Evolutionary conservation across 2,113 vertebrate species (phyloP).

Genomic region (Channa maculata): DNA sequence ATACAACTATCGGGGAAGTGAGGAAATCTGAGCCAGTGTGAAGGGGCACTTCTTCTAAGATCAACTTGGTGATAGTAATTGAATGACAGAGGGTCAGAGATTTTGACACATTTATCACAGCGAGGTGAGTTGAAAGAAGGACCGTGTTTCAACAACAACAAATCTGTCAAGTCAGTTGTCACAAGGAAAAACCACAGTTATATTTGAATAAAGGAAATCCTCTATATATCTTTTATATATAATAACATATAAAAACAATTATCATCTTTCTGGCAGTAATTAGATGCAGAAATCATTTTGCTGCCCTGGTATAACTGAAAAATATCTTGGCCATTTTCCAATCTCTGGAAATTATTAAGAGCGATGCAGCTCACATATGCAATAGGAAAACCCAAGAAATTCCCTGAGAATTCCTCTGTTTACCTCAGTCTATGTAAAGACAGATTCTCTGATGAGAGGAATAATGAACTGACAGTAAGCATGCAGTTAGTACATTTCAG

Average conservation of each 20-base stretch:
- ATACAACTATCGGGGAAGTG: constrained; percentile 19
- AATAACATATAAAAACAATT: too few species aligned
- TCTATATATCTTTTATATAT: too few species aligned
- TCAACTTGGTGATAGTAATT: constrained; percentile 47
- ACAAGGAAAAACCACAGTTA: not conserved
- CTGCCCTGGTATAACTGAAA: not conserved
- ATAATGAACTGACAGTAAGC: constrained; percentile 74
- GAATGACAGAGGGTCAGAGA: constrained; percentile 23
- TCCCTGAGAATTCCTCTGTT: too few species aligned
- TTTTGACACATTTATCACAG: not conserved
- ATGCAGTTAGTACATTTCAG: constrained; percentile 64
- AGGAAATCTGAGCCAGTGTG: constrained; percentile 38
- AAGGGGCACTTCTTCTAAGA: constrained; percentile 34
- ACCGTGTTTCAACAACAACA: constrained; percentile 15
- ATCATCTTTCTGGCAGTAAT: not conserved
- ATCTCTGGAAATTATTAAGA: not conserved
- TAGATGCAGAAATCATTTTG: not conserved
- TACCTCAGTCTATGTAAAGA: constrained; percentile 10
- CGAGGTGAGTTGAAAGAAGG: constrained; percentile 5
- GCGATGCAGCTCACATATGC: too few species aligned
- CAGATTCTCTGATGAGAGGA: constrained; percentile 58
- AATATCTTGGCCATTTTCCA: not conserved
- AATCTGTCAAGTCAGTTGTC: not conserved
- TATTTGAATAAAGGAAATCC: not conserved
- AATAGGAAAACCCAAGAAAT: too few species aligned